Evolutionary conservation across 2,888 invertebrate species (phyloP), one percentile per base, ranked within the genome.

Genomic region (Stenotaenia linearis): DNA sequence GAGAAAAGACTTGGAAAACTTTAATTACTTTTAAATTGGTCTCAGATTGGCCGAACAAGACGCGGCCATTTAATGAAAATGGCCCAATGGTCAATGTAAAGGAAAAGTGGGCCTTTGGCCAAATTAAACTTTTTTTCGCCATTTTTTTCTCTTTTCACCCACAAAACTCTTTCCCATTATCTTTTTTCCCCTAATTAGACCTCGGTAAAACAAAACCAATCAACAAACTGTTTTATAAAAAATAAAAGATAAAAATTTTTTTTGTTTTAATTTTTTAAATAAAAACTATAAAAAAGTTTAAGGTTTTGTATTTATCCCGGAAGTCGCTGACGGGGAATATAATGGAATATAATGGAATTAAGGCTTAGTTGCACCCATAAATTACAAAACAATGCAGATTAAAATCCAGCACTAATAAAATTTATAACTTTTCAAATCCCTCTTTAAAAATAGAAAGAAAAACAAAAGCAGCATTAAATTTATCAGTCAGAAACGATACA

Each of bases 11-110:
- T 75, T 23, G 75, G 37, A 37, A 75, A 75, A 75, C 35, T 75
- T 75, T 75, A 75, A 75, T 75, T 75, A 75, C 75, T 75, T 75
- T 75, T 75, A 32, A 75, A 75, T 75, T 32, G 75, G 75, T 23
- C 32, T 35, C 75, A 75, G 75, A 75, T 75, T 75, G 75, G 32
- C 75, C 35, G 32, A 6, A 75, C 75, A 75, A 32, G 75, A 37
- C 21, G 21, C 32, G 15, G 32, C 75, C 69, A 69, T 69, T 69
- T 69, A 69, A 69, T 69, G 69, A 69, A 69, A 69, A 69, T 23
- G 69, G 69, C 69, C 25, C 69, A 69, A 28, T 28, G 69, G 69
- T 69, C 69, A 69, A 69, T 69, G 69, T 69, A 69, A 69, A 69
- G 69, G 69, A 69, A 69, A 69, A 69, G 69, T 69, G 69, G 69